These are phyloP conservation scores for Fissipunctia ypsillon DNA, from an alignment of 2,888 invertebrate genomes.

Conservation along the genomic window DNA sequence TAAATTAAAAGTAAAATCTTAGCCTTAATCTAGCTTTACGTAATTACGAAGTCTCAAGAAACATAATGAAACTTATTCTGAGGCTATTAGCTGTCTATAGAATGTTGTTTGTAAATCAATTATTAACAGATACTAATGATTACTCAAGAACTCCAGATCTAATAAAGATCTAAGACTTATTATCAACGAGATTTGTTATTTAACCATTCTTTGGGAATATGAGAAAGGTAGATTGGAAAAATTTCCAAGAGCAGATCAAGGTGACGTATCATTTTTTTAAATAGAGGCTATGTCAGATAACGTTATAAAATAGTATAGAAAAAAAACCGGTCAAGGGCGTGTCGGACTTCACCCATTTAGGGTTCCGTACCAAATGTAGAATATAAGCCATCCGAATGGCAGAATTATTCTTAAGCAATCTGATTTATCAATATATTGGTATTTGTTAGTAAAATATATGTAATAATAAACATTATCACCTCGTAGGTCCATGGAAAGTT, in stretches of 20 bases:
- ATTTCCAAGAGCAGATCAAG: background rate
- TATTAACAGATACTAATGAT: constrained; percentile 24
- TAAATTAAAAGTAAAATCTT: constrained; percentile 5
- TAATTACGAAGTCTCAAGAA: constrained; percentile 35
- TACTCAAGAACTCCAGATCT: constrained; percentile 6
- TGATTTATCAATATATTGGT: too few species aligned
- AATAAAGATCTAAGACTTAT: constrained; percentile 10
- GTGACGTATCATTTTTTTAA: background rate
- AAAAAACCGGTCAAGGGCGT: too few species aligned
- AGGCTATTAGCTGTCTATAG: constrained; percentile 9
- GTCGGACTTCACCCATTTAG: too few species aligned
- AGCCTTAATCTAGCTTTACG: constrained; percentile 29
- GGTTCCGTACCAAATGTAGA: too few species aligned
- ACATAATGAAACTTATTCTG: constrained; percentile 38
- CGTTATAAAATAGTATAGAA: background rate
- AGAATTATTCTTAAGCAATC: too few species aligned
- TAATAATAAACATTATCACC: too few species aligned
- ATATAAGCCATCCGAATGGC: too few species aligned
- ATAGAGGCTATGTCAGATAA: background rate
- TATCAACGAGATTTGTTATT: background rate
- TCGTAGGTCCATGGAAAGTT: too few species aligned
- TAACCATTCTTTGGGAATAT: background rate
- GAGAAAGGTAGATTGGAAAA: background rate
- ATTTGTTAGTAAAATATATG: too few species aligned
- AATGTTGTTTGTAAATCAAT: constrained; percentile 37